Percentiles rank a stretch among this genome's conserved stretches.
Conservation (phyloP, 2,797 vertebrate species). For the Decapterus maruadsi region DNA sequence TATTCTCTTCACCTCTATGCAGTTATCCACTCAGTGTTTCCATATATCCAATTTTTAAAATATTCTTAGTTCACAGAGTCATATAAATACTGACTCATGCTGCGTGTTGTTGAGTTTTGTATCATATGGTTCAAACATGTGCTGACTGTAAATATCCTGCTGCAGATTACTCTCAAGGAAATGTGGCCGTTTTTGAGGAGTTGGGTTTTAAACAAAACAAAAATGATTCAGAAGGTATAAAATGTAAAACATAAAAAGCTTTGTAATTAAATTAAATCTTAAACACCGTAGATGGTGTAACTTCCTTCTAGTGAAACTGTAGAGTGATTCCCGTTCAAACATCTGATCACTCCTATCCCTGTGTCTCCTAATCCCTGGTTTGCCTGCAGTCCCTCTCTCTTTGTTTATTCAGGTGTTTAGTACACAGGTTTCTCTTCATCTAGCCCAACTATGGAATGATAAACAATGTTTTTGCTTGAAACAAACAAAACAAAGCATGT, state of each 20-base stretch:
- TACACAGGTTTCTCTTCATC: constrained; percentile 53
- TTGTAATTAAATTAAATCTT: constrained; percentile 30
- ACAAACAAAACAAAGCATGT: constrained; percentile 64
- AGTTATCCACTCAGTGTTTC: constrained; percentile 29
- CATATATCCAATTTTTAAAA: constrained; percentile 18
- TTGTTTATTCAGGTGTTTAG: constrained; percentile 73
- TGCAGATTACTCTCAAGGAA: constrained; percentile 14
- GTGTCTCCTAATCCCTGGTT: constrained; percentile 26
- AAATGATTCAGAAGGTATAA: neutral
- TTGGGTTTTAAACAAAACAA: neutral
- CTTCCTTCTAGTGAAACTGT: neutral
- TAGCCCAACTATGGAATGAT: constrained; percentile 58
- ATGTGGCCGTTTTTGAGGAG: constrained; percentile 1
- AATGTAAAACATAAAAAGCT: constrained; percentile 20
- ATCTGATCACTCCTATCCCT: constrained; percentile 21
- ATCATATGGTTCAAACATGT: constrained; percentile 32
- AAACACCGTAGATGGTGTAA: neutral
- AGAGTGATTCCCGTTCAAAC: constrained; percentile 17
- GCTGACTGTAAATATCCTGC: neutral
- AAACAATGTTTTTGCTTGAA: constrained; percentile 64
- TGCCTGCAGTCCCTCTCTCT: constrained; percentile 20
- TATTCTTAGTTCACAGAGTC: constrained; percentile 23
- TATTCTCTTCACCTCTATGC: constrained; percentile 13
- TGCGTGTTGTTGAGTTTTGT: constrained; percentile 26
- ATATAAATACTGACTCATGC: constrained; percentile 31